Evolutionary conservation across 2,113 vertebrate species (phyloP).

Genomic region (Semicossyphus pulcher): DNA sequence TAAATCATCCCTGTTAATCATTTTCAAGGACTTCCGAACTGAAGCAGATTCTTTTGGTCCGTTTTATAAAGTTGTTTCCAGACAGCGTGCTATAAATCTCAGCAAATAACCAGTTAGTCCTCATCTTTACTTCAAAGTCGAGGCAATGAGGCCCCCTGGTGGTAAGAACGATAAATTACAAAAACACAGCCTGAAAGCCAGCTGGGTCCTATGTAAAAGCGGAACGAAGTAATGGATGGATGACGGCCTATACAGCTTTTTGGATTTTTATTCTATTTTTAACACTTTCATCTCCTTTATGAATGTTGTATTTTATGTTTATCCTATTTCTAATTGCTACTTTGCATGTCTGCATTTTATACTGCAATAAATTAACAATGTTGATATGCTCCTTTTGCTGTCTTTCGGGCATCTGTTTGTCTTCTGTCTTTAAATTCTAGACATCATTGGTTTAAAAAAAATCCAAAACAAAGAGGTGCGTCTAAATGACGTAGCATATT

Average conservation of each 20-base stretch:
- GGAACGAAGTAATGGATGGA: no score
- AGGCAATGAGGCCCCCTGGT: conserved; percentile 5
- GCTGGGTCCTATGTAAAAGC: no score
- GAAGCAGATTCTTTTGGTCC: neutral
- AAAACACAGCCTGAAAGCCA: neutral
- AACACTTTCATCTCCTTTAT: neutral
- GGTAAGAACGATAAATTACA: neutral
- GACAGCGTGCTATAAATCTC: neutral
- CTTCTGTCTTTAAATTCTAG: no score
- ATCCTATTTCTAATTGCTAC: no score
- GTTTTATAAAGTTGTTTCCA: neutral
- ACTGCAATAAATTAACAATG: no score
- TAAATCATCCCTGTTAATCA: neutral
- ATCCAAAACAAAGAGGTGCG: neutral
- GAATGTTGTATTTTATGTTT: accelerated
- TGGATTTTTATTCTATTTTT: no score
- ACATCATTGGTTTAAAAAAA: no score
- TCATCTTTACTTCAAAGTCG: neutral
- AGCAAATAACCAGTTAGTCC: neutral
- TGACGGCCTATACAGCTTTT: no score
- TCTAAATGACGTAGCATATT: neutral
- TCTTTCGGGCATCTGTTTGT: no score
- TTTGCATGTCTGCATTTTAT: no score
- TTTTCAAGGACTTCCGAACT: neutral
- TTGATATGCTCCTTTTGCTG: no score